phyloP scores from a whole-genome alignment of 2,888 invertebrate genomes.

The Neria commutata region DNA sequence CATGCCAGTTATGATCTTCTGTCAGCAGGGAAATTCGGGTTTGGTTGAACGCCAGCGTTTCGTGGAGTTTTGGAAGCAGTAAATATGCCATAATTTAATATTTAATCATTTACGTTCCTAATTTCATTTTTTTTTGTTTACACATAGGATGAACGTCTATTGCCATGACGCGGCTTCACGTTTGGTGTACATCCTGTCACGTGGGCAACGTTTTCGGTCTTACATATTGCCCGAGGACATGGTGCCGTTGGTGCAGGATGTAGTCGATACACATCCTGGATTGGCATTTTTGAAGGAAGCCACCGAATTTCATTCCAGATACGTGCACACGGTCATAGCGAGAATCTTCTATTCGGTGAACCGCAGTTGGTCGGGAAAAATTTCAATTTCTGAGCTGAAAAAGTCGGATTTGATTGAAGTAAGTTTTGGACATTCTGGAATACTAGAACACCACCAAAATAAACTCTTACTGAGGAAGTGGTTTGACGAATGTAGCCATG shows the following conservation, averaged over 20 bases:
- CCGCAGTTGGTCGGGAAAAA: constrained; percentile 94
- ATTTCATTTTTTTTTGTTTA: constrained; percentile 32
- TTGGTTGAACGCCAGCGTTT: constrained; percentile 82
- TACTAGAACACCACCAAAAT: background rate
- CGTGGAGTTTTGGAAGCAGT: constrained; percentile 93
- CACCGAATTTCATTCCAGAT: constrained; percentile 97
- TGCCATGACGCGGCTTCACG: constrained; percentile 89
- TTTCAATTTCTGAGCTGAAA: constrained; percentile 86
- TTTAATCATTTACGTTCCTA: background rate
- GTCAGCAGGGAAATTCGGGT: constrained; percentile 74
- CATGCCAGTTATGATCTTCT: constrained; percentile 88
- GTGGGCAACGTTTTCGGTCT: constrained; percentile 66
- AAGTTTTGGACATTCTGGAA: constrained; percentile 11
- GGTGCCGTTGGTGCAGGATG: constrained; percentile 92
- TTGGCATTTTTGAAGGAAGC: constrained; percentile 96
- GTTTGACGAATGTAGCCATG: too few relatives aligned
- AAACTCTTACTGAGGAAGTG: too few relatives aligned
- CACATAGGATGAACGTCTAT: constrained; percentile 74
- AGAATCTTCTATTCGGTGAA: constrained; percentile 97
- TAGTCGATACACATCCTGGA: constrained; percentile 98
- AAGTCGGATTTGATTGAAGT: constrained; percentile 86
- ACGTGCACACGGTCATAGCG: constrained; percentile 97
- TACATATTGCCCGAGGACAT: constrained; percentile 86
- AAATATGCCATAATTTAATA: constrained; percentile 49
- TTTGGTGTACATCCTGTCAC: constrained; percentile 84